Evolutionary conservation across 2,113 vertebrate species (phyloP), one percentile per base, ranked within the genome.

Genomic region (Oxyura jamaicensis): DNA sequence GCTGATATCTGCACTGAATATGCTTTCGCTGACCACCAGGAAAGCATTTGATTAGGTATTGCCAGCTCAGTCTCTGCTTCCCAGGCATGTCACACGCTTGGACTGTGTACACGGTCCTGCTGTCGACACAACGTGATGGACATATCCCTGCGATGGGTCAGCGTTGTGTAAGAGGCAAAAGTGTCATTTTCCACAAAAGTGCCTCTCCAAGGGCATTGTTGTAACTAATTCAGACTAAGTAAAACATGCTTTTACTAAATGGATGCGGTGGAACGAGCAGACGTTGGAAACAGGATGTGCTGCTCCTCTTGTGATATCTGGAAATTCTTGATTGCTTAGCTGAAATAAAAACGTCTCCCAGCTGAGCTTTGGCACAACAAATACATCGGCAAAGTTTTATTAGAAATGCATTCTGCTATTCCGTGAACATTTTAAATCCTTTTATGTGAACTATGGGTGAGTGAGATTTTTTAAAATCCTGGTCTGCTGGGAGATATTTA

Each of bases 51-150:
- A 7, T 56, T 73, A 81, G 65, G 53, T 68, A 88, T 71, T 81
- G n/a, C 62, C 68, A 53, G 28, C 53, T 90, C 23, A 10, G 62
- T 17, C 41, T 67, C 14, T 29, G 31, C 13, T 48, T 81, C n/a
- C 48, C 42, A 35, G 39, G 44, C 29, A 36, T 3, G 3, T 44
- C 50, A 12, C 2, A 0, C 0, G 3, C 42, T 87, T 50, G 58
- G 58, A 4, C 71, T 11, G 28, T 33, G 55, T 59, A 41, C 23
- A 16, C 15, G 12, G 35, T 78, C 29, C 25, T 53, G 10, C 13
- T 73, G 33, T 5, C 4, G 50, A 59, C 42, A 11, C 50, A 56
- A 2, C 1, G 0, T 1, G 1, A 1, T 15, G n/a, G 28, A 6
- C 4, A 3, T 26, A 6, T 55, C 50, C 44, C 72, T 67, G 46